Evolutionary conservation across 2,797 vertebrate genomes (phyloP).

Genomic region (Myripristis jacobus): DNA sequence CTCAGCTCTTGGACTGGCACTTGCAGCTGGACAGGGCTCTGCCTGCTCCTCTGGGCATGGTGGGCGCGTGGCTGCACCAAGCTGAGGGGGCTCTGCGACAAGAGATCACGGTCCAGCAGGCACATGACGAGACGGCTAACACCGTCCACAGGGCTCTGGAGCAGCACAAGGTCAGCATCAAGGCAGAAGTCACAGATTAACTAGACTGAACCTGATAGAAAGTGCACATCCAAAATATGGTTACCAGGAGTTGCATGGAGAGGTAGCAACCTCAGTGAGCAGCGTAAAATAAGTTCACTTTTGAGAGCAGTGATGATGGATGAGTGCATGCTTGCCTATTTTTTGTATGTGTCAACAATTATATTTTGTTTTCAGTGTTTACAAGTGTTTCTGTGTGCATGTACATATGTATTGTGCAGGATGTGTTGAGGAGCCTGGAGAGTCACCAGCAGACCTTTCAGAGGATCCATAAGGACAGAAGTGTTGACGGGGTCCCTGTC

Average conservation of each 20-base stretch:
- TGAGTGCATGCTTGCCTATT: background rate
- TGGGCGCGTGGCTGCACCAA: constrained; percentile 92
- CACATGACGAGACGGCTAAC: constrained; percentile 89
- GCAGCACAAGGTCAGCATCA: constrained; percentile 90
- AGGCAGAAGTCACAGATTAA: background rate
- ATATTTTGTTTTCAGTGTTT: background rate
- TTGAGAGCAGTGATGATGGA: background rate
- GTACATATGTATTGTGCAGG: constrained; percentile 73
- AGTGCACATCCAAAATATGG: background rate
- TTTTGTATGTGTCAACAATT: background rate
- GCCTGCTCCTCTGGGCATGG: constrained; percentile 90
- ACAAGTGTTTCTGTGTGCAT: constrained; percentile 4
- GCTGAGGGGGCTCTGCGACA: constrained; percentile 91
- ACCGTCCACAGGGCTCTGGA: constrained; percentile 88
- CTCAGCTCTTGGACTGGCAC: constrained; percentile 94
- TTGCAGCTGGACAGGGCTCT: constrained; percentile 92
- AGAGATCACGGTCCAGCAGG: constrained; percentile 88
- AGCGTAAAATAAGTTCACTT: background rate
- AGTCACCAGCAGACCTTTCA: constrained; percentile 91
- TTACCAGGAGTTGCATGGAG: background rate
- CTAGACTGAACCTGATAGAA: background rate
- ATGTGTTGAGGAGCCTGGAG: constrained; percentile 91
- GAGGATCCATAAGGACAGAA: constrained; percentile 90
- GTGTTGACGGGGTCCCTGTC: constrained; percentile 90
- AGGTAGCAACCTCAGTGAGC: background rate